Base-by-base conservation (phyloP, 2,888 invertebrate genomes). In the Crocallis elinguaria region DNA sequence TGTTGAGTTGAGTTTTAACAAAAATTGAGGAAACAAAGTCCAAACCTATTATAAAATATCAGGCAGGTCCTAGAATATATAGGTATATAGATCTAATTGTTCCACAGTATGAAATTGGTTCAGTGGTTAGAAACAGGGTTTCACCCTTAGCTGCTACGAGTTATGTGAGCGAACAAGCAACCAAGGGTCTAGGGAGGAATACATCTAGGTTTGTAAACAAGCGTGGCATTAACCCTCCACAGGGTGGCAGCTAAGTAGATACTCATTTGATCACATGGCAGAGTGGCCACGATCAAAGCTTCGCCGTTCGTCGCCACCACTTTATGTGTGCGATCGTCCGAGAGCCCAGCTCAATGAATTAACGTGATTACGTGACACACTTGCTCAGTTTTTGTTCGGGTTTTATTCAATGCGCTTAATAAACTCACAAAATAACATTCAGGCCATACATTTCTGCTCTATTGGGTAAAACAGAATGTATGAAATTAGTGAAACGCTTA, bases 271-370 rank as follows among this genome's bases (percentile, higher is more conserved):
- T 87, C 80, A 83, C 74, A 88, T 82, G 86, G 75, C 78, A 85
- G 81, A 83, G 71, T 69, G 87, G 77, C 79, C 87, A 84, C 70
- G 89, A 89, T 90, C 89, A 90, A 90, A 90, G 89, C 77, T 66
- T 64, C 72, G 64, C 66, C 69, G 76, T 72, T 19, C 11, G 12
- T 17, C 33, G 5, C 39, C 42, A 12, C 38, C 48, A 38, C 53
- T 79, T 75, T 71, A 67, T 72, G 75, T 71, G 86, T 73, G 78
- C 84, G 78, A 82, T 85, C 84, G 79, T 66, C 77, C 84, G 87
- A 82, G 71, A 73, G 73, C 78, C 71, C 69, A 69, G 83, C 84
- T 78, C 84, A 87, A 77, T 85, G 86, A 86, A 85, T 85, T 83
- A 84, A 77, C 77, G 71, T 84, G 82, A 82, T 83, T 83, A 77